These are phyloP conservation scores for Thereva unica DNA, from an alignment of 2,888 invertebrate species.

Conservation along the genomic window DNA sequence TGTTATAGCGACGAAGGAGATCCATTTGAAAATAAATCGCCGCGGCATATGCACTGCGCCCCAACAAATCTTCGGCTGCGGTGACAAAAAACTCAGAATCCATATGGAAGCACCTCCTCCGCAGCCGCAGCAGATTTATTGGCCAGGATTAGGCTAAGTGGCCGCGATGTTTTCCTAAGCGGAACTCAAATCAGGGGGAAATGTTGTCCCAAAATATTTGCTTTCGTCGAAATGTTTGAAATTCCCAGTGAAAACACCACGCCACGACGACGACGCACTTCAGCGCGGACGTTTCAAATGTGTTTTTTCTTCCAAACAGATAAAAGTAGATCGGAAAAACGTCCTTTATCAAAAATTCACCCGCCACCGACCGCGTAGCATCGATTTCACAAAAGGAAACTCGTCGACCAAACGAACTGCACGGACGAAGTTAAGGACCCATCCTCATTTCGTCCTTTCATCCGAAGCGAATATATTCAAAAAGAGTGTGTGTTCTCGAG, in stretches of 20 bases:
- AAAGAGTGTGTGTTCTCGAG: background rate
- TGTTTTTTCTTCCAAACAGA: background rate
- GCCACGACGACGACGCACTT: background rate
- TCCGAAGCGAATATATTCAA: background rate
- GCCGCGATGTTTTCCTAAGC: constrained; percentile 15
- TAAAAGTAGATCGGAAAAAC: background rate
- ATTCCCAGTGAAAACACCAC: constrained; percentile 12
- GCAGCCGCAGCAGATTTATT: constrained; percentile 19
- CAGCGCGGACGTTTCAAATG: constrained; percentile 1
- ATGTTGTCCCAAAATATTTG: constrained; percentile 41
- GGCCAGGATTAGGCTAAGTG: constrained; percentile 26
- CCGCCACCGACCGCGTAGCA: too few species aligned
- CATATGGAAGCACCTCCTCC: background rate
- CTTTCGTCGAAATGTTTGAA: constrained; percentile 32
- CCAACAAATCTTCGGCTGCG: constrained; percentile 36
- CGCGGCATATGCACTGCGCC: constrained; percentile 30
- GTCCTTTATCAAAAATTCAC: too few species aligned
- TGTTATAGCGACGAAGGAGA: constrained; percentile 25
- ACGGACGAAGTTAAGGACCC: background rate
- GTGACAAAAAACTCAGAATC: background rate
- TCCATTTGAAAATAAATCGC: constrained; percentile 41
- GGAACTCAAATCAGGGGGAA: constrained; percentile 22
- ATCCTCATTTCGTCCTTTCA: background rate
- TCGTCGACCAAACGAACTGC: too few species aligned
- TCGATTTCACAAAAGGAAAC: too few species aligned